Evolutionary conservation across 1,140 invertebrate genomes (phyloP).

Genomic region (Orussus abietinus): DNA sequence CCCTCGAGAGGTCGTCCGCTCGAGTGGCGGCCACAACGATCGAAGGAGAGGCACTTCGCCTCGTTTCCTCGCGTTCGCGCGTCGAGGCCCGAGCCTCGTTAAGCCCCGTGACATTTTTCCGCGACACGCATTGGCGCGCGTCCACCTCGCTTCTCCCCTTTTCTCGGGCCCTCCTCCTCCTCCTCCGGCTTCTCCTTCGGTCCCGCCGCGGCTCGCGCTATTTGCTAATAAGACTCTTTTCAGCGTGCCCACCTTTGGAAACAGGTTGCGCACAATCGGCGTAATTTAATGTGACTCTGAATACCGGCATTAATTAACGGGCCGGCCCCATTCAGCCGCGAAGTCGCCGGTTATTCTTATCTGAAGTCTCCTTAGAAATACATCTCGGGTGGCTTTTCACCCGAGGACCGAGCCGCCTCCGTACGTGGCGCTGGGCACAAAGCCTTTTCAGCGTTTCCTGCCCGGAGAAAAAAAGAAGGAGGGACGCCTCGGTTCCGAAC

Average conservation of each 20-base stretch:
- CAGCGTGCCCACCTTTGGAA: constrained; percentile 26
- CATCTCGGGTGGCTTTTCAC: constrained; percentile 6
- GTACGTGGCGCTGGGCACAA: neutral
- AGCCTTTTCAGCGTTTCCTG: constrained; percentile 2
- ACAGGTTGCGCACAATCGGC: constrained; percentile 24
- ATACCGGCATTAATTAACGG: constrained; percentile 36
- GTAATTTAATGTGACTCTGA: constrained; percentile 32
- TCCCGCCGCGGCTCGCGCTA: constrained; percentile 5
- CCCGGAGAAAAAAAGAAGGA: too few relatives aligned
- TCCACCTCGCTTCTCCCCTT: neutral
- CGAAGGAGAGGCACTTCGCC: too few relatives aligned
- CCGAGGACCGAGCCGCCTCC: too few relatives aligned
- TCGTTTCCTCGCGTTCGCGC: too few relatives aligned
- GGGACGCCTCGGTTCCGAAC: too few relatives aligned
- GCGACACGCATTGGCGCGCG: neutral
- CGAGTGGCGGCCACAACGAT: too few relatives aligned
- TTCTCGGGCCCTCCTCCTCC: constrained; percentile 4
- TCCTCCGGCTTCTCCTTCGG: constrained; percentile 4
- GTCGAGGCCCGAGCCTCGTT: too few relatives aligned
- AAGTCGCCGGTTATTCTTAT: constrained; percentile 24
- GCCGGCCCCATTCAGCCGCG: constrained; percentile 22
- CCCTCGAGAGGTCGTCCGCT: too few relatives aligned
- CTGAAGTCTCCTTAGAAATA: constrained; percentile 9
- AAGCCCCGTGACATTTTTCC: constrained; percentile 2
- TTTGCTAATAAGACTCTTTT: constrained; percentile 36